Evolutionary conservation across 2,888 invertebrate species (phyloP).

Genomic region (Cataglyphis livida): DNA sequence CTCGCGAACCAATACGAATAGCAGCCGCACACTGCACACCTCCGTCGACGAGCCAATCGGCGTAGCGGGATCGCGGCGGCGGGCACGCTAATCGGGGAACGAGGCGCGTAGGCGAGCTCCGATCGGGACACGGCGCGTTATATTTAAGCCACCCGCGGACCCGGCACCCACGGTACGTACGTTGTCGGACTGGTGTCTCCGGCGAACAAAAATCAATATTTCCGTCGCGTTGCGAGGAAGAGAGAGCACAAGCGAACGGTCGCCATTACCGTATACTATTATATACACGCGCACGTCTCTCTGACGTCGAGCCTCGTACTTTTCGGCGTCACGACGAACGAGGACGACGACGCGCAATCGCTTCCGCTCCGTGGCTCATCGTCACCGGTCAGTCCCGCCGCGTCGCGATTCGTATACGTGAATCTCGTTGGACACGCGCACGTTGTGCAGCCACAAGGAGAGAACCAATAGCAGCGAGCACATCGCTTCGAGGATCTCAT

Average conservation of each 20-base stretch:
- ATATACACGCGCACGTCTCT: constrained; percentile 3
- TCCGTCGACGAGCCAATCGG: constrained; percentile 59
- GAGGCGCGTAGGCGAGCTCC: constrained; percentile 70
- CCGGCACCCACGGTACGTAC: constrained; percentile 21
- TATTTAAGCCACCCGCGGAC: constrained; percentile 48
- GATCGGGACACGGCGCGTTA: constrained; percentile 60
- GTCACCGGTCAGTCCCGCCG: constrained; percentile 33
- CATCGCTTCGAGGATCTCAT: not conserved
- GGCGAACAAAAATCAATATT: constrained; percentile 51
- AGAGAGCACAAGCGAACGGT: constrained; percentile 30
- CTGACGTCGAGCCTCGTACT: constrained; percentile 12
- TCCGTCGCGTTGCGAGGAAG: constrained; percentile 21
- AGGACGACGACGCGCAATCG: constrained; percentile 14
- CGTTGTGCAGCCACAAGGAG: not conserved
- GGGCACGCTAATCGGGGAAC: constrained; percentile 23
- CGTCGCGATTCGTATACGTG: constrained; percentile 15
- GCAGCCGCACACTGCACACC: constrained; percentile 42
- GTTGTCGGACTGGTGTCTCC: constrained; percentile 34
- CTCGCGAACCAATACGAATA: constrained; percentile 65
- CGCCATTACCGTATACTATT: constrained; percentile 43
- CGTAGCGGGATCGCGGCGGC: not conserved
- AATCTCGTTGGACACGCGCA: not conserved
- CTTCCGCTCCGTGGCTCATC: not conserved
- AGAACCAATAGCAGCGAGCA: not conserved
- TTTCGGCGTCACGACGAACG: constrained; percentile 24